Evolutionary conservation across 2,797 vertebrate genomes (phyloP).

Genomic region (Pseudochirops corinnae): DNA sequence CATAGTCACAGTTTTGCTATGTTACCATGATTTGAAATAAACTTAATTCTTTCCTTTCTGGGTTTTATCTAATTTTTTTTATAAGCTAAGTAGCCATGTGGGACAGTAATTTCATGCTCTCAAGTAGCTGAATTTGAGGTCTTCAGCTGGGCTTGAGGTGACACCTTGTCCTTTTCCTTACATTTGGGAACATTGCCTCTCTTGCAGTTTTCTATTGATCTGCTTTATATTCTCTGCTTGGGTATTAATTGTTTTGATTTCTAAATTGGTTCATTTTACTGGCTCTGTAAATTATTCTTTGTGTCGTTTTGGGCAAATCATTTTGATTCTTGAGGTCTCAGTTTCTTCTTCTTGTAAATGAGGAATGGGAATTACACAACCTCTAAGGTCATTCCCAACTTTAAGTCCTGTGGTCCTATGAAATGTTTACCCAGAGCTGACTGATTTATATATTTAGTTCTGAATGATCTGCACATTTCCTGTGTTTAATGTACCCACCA

Average conservation of each 20-base stretch:
- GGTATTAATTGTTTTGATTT: not conserved
- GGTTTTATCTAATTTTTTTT: not conserved
- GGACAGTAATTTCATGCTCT: not conserved
- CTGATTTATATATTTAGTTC: conserved; percentile 36
- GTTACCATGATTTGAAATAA: not conserved
- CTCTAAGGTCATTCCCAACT: not conserved
- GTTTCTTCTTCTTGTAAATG: not conserved
- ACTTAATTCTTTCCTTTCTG: not conserved
- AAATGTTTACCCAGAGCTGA: not conserved
- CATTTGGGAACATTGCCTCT: not conserved
- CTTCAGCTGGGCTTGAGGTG: not conserved
- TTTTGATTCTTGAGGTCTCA: not conserved
- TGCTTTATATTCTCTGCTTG: not conserved
- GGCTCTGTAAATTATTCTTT: not conserved
- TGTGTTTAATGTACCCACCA: conserved; percentile 54
- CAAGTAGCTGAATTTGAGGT: not conserved
- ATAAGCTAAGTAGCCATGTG: not conserved
- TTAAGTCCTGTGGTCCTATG: not conserved
- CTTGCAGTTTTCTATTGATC: not conserved
- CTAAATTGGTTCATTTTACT: not conserved
- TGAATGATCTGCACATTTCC: conserved; percentile 1
- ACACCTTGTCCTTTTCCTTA: not conserved
- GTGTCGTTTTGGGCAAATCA: not conserved
- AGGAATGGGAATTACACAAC: not conserved
- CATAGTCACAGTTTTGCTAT: not conserved